A percentile compares a stretch with the other conserved stretches of the same genome.
Conservation (phyloP, 2,888 invertebrate genomes). For the Tetragonula carbonaria region DNA sequence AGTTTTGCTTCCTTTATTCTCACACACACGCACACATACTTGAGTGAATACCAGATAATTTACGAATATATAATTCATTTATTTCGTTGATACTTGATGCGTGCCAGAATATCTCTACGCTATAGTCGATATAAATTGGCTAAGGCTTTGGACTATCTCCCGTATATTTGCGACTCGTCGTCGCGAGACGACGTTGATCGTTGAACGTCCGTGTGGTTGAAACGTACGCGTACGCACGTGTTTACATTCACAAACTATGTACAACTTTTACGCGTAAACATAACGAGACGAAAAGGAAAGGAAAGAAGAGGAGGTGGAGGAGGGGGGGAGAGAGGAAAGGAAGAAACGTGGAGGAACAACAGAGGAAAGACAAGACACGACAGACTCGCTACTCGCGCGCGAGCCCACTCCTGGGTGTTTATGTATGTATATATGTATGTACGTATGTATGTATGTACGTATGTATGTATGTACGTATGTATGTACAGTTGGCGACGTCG, state of each 20-base stretch:
- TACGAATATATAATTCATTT: conserved; percentile 69
- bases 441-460: no score
- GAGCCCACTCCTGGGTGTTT: conserved; percentile 9
- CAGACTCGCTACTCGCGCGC: not conserved
- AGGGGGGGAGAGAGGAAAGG: not conserved
- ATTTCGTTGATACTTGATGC: conserved; percentile 56
- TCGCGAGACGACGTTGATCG: conserved; percentile 38
- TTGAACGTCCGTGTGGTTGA: conserved; percentile 36
- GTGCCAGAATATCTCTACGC: conserved; percentile 49
- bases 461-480: not conserved
- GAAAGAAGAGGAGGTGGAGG: not conserved
- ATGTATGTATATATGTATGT: not conserved
- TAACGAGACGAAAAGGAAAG: not conserved
- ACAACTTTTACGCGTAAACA: conserved; percentile 35
- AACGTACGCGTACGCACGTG: not conserved
- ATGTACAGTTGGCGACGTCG: conserved; percentile 16
- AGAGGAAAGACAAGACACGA: not conserved
- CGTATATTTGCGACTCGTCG: conserved; percentile 52
- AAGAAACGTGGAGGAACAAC: not conserved
- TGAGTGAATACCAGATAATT: not conserved
- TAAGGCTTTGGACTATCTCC: conserved; percentile 69
- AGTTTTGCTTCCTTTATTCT: no score
- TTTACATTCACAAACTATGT: conserved; percentile 28
- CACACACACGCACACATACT: no score
- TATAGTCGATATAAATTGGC: conserved; percentile 64